Evolutionary conservation across 2,797 vertebrate genomes (phyloP), one percentile per base, ranked within the genome.

Genomic region (Esox lucius): DNA sequence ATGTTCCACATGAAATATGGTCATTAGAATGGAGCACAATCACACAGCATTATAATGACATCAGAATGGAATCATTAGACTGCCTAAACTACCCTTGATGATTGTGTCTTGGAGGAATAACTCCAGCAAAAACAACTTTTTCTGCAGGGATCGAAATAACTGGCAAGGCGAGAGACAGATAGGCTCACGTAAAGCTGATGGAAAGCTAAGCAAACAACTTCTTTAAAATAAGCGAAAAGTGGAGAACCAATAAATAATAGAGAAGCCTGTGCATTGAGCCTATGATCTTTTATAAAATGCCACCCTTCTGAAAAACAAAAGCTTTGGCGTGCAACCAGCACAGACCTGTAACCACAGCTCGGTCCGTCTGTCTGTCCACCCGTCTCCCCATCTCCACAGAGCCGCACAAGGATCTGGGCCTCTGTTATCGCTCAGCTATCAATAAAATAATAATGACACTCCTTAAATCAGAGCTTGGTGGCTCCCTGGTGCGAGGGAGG

Each of bases 161-260:
- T 65, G 83, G 78, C 74, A 78, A 74, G 87, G 42, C 69, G 56
- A 66, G 80, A 80, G 73, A 70, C 59, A 80, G 76, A n/a, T n/a
- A 77, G 61, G 33, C 76, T 73, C 5, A 33, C 11, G 31, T 24
- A 56, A 74, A 83, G 76, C 48, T 70, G 81, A 87, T 78, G 68
- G 75, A 84, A 90, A 90, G 79, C 84, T 85, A 67, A 81, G 83
- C 84, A 84, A 87, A 87, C 75, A 87, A 80, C 80, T 81, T 85
- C 9, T 75, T 74, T 84, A 82, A 87, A 82, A 75, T 69, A 15
- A 81, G 75, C 82, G 82, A 83, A 86, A 80, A 82, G 80, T 72
- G 70, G 65, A 80, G 71, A 81, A 87, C 86, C 84, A 81, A 89
- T 88, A 87, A 89, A 91, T 89, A 88, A 88, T 85, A 69, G 76